Evolutionary conservation across 2,113 vertebrate species (phyloP), one percentile per base, ranked within the genome.

Genomic region (Mystacornis crossleyi): DNA sequence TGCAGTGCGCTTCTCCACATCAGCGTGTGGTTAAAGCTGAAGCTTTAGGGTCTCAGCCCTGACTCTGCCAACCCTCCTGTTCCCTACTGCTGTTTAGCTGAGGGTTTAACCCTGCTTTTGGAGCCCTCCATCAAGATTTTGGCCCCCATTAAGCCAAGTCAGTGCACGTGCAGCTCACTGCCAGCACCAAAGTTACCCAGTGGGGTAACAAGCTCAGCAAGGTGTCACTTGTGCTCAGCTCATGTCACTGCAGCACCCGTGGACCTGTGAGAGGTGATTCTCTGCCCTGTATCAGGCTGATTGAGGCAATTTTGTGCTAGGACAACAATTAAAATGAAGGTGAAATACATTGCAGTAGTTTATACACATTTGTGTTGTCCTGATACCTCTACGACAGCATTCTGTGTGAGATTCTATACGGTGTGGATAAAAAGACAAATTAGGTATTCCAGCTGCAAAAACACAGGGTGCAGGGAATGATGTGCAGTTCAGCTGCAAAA

Each of bases 401-500:
- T 72, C 19, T 42, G 12, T 34, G 36, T 48, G 89, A 89, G 89
- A 65, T 67, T 66, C 89, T 91, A 29, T 71, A 45, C 0, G 3
- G 57, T 84, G 72, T 43, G 66, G 73, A 38, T 89, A 91, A 81
- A 75, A 36, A 95, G 81, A 87, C 65, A 96, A 93, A 94, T 91
- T 91, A 91, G 29, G 8, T 38, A 89, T 87, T 79, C 77, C 95
- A 97, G 93, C 93, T 96, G 94, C 81, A 95, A 95, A 96, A 97
- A 96, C 95, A 96, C 40, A 71, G 38, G 7, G 40, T 79, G 53
- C 40, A 79, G 53, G 36, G 87, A 53, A 66, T 50, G 74, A 65
- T 74, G 89, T 79, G 53, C 61, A 47, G 66, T 42, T 97, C 95
- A 96, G 95, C 95, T 95, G 94, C 81, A 78, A 95, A 97, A 96